phyloP scores from a whole-genome alignment of 2,113 vertebrate species.

The Nesogale talazaci region DNA sequence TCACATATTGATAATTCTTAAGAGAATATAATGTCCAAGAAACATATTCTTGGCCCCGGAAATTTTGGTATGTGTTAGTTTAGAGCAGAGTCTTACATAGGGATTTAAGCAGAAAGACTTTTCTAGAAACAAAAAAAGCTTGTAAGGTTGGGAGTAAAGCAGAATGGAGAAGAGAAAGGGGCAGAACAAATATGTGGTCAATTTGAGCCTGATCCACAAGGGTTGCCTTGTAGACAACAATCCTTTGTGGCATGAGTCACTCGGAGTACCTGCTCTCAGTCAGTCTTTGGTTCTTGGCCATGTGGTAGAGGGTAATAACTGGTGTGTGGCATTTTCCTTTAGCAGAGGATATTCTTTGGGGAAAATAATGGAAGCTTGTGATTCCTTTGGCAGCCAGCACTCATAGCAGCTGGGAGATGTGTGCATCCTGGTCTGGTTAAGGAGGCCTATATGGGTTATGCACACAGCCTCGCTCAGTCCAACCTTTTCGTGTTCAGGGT shows the following conservation, averaged over 20 bases:
- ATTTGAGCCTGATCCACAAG: neutral
- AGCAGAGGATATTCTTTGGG: neutral
- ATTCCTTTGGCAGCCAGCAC: neutral
- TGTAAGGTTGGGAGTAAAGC: neutral
- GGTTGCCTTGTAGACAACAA: neutral
- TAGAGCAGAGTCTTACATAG: neutral
- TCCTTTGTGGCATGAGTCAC: neutral
- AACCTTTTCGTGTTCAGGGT: too few species aligned
- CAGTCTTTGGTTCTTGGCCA: neutral
- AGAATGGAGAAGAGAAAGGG: neutral
- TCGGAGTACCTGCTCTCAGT: neutral
- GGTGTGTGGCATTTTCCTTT: neutral
- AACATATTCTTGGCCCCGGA: neutral
- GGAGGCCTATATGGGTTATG: too few species aligned
- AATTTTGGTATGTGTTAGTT: neutral
- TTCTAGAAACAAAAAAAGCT: neutral
- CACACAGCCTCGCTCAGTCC: too few species aligned
- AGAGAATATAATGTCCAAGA: neutral
- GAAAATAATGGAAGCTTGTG: neutral
- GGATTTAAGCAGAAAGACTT: neutral
- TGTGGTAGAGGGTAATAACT: too few species aligned
- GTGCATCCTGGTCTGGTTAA: neutral
- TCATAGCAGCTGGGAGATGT: neutral
- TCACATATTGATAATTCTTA: neutral
- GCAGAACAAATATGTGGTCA: neutral